Evolutionary conservation across 2,113 vertebrate species (phyloP), one percentile per base, ranked within the genome.

Genomic region (Lophius piscatorius): DNA sequence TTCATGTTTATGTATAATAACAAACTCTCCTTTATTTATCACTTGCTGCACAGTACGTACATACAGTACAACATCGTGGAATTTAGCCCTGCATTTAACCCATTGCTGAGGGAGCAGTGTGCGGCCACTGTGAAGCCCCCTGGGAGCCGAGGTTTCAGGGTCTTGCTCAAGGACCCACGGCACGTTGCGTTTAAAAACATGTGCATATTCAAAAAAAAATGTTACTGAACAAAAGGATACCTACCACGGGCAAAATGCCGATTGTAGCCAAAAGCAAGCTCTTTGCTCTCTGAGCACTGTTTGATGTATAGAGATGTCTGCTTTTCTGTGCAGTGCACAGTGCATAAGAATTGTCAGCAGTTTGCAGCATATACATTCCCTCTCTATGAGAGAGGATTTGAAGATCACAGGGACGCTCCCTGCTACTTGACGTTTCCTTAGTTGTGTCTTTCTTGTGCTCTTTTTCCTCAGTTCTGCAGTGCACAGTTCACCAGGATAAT

Each of bases 351-450:
- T 65, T 63, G 79, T 82, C 76, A 80, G 79, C 82, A 85, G 35
- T 82, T 82, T 84, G 61, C 18, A 49, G 47, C 70, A 48, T 62
- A 40, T 67, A 57, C 58, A 74, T 68, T 64, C 42, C 61, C 22
- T 10, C 23, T 52, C 57, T 54, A 49, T 65, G 63, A 70, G 70
- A 49, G 38, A 54, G 18, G 39, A 51, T 46, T 63, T 28, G 55
- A 42, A 75, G 76, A 85, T 82, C 79, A 78, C 67, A 80, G 24
- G 63, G 67, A 63, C 24, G 51, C 12, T 59, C 39, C 49, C 35
- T 23, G 34, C 38, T 56, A 49, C 70, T 73, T 80, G 60, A 69
- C 80, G 76, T 77, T 76, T 69, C 66, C 70, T 72, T 45, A 63
- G 42, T 73, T 76, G 47, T 69, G 50, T 26, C 23, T 23, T 64